Evolutionary conservation across 2,113 vertebrate genomes (phyloP), one percentile per base, ranked within the genome.

Genomic region (Pipa parva): DNA sequence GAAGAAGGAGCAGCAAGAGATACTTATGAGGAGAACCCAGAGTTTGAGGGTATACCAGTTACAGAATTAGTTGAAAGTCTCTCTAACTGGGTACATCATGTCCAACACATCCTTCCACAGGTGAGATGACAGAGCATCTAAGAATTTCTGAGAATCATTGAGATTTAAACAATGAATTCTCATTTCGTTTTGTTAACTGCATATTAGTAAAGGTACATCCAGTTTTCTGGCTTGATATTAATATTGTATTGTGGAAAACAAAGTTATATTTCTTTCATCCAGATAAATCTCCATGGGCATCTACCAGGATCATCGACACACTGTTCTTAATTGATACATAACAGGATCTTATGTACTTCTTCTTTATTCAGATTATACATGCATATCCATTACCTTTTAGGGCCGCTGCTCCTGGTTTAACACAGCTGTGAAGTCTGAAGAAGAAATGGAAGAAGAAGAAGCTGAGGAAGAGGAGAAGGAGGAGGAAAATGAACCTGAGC

Each of bases 341-440:
- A n/a, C n/a, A n/a, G n/a, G n/a, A n/a, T n/a, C n/a, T n/a, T n/a
- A n/a, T n/a, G n/a, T n/a, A n/a, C n/a, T n/a, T n/a, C n/a, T n/a
- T n/a, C n/a, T n/a, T n/a, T n/a, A n/a, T n/a, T n/a, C n/a, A n/a
- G n/a, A n/a, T n/a, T 33, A 7, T 33, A 33, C 31, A 33, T 33
- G 4, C 1, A 49, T 71, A 2, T 46, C 56, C 17, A 42, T 37
- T 73, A 39, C 42, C 61, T 45, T 57, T 12, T 3, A 98, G 95
- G 97, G 97, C 49, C 93, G 94, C 49, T 99, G 93, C 78, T 79
- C 84, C 22, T 98, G 94, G 95, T 62, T 92, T 59, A 97, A 96
- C 72, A 77, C 91, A 58, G 55, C 74, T 24, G 77, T 81, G 68
- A 95, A 93, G 77, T 74, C 75, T 61, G 88, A 84, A 22, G 89